Evolutionary conservation across 2,888 invertebrate species (phyloP), one percentile per base, ranked within the genome.

Genomic region (Byasa hedistus): DNA sequence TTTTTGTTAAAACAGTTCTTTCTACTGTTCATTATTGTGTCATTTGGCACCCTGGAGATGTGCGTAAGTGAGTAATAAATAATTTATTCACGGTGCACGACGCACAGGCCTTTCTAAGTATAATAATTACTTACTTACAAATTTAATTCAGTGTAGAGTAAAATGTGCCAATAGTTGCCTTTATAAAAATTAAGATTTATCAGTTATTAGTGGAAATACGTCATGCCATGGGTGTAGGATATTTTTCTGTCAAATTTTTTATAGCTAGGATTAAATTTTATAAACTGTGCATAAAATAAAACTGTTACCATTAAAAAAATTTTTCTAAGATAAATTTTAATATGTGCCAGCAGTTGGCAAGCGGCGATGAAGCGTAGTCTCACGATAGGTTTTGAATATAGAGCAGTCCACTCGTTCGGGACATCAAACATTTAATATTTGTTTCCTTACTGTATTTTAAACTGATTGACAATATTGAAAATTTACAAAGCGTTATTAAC

Each of bases 281-380:
- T 19, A n/a, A 48, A 19, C n/a, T 48, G 3, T 0, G n/a, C 3
- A 48, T 48, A n/a, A 48, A n/a, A 48, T 19, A 19, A 48, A 48
- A n/a, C 5, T n/a, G 44, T 48, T 48, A n/a, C 19, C 1, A n/a
- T 39, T 3, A 54, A 54, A 54, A 54, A 54, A 22, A 15, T n/a
- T 3, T 21, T 54, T 54, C 52, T 22, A 22, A 54, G 21, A 54
- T 54, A 54, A 54, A 54, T 22, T 54, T 54, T 54, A 54, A 54
- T 48, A 48, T 23, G 52, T 54, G 52, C 52, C 21, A 54, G n/a
- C 52, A 54, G 52, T 54, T 54, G 52, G 52, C 52, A 54, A 54
- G 52, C 52, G 52, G 52, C 52, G 52, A 22, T 54, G 52, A 22
- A 54, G 22, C 52, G 52, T 22, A 54, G 3, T 54, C 8, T 48